Percentiles rank a stretch among this genome's conserved stretches.
Evolutionary conservation across 2,113 vertebrate genomes (phyloP).

Genomic region (Rhinolophus ferrumequinum): DNA sequence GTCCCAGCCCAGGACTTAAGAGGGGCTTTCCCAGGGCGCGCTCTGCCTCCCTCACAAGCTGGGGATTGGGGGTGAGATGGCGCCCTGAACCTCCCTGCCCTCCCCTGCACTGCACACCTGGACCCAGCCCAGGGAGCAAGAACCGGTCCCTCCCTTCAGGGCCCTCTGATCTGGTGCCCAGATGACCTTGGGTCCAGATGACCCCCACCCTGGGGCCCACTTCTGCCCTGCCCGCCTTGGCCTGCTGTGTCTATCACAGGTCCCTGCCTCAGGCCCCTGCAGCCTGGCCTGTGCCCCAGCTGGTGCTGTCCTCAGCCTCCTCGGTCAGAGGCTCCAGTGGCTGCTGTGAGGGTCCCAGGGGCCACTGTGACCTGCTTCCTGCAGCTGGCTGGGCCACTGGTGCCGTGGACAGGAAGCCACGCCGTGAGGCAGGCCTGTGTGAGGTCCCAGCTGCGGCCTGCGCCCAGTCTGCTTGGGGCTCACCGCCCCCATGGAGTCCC

Average conservation of each 20-base stretch:
- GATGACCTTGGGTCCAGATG: neutral
- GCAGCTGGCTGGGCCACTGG: neutral
- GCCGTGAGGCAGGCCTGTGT: accelerated
- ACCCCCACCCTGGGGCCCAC: neutral
- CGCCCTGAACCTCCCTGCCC: neutral
- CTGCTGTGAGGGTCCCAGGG: neutral
- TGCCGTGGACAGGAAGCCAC: neutral
- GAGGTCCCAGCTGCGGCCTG: neutral
- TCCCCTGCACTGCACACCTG: neutral
- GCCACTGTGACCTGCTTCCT: neutral
- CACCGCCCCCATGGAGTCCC: neutral
- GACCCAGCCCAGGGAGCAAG: neutral
- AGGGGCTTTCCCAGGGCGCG: neutral
- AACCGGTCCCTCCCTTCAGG: too few species aligned
- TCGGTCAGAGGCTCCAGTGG: neutral
- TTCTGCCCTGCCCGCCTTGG: neutral
- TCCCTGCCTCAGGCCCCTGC: neutral
- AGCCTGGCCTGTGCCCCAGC: neutral
- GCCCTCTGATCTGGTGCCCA: neutral
- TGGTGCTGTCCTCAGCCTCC: neutral
- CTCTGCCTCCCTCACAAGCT: neutral
- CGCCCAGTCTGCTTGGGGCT: too few species aligned
- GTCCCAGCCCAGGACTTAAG: neutral
- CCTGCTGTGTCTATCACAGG: accelerated
- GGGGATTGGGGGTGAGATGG: too few species aligned